These are phyloP conservation scores for Epinephelus lanceolatus DNA, from an alignment of 2,113 vertebrate species.

Conservation along the genomic window DNA sequence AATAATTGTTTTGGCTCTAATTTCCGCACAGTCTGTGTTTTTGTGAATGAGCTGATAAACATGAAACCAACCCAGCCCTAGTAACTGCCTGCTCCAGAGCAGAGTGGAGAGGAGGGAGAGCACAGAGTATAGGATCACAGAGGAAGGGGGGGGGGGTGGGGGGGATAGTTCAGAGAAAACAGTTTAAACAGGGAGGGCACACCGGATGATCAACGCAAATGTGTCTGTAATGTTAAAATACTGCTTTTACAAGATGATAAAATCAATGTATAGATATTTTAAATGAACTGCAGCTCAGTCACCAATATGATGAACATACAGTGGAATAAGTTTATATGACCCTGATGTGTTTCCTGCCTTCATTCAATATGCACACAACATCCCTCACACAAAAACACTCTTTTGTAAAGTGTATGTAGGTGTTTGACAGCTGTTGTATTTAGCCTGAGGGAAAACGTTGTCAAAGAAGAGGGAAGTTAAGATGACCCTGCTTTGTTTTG, in stretches of 20 bases:
- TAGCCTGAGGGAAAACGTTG: constrained; percentile 66
- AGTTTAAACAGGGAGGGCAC: constrained; percentile 59
- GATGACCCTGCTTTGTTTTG: constrained; percentile 67
- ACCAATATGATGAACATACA: constrained; percentile 8
- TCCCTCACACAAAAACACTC: constrained; percentile 39
- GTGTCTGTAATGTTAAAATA: constrained; percentile 31
- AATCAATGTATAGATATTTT: background rate
- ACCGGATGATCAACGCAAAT: constrained; percentile 46
- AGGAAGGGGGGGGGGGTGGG: constrained; percentile 70
- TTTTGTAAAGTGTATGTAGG: constrained; percentile 63
- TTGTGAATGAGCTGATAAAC: constrained; percentile 68
- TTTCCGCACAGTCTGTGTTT: background rate
- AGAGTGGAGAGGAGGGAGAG: constrained; percentile 77
- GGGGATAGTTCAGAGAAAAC: constrained; percentile 61
- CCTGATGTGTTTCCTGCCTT: constrained; percentile 22
- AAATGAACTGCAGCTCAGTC: background rate
- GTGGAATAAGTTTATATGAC: constrained; percentile 34
- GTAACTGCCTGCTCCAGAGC: constrained; percentile 83
- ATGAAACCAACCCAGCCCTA: constrained; percentile 70
- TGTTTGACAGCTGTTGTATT: constrained; percentile 78
- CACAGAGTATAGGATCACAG: constrained; percentile 77
- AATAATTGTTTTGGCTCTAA: background rate
- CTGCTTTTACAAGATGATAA: constrained; percentile 15
- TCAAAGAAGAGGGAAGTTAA: constrained; percentile 62
- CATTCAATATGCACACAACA: constrained; percentile 33